Evolutionary conservation across 2,797 vertebrate genomes (phyloP).

Genomic region (Artibeus jamaicensis): DNA sequence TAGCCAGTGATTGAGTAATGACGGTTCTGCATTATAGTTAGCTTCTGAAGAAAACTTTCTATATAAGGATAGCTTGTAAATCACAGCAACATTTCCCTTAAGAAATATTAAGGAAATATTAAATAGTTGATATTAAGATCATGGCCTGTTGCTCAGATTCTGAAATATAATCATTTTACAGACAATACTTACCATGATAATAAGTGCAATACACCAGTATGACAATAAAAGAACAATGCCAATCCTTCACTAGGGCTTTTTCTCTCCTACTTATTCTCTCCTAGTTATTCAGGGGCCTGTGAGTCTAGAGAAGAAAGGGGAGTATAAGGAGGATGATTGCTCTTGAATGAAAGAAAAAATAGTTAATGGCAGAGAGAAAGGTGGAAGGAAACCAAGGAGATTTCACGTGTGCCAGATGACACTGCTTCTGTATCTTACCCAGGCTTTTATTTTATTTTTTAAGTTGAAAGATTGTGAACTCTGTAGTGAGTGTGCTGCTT

Average conservation of each 20-base stretch:
- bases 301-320: background rate
- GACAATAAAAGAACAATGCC: background rate
- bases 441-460: background rate
- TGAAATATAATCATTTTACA: background rate
- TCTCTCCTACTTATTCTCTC: background rate
- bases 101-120: too few species aligned
- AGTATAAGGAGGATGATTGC: background rate
- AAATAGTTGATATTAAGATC: background rate
- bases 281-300: background rate
- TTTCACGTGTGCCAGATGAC: background rate
- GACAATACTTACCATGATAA: background rate
- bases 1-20: background rate
- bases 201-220: background rate
- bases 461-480: background rate
- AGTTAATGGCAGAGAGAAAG: background rate
- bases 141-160: background rate
- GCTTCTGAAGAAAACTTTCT: background rate
- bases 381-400: background rate
- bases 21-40: background rate
- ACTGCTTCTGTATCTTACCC: background rate
- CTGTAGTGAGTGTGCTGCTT: background rate
- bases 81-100: background rate
- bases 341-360: background rate
- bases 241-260: background rate
- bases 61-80: background rate